These are phyloP conservation scores for Polymixis lichenea DNA, from an alignment of 2,888 invertebrate genomes.

Conservation along the genomic window DNA sequence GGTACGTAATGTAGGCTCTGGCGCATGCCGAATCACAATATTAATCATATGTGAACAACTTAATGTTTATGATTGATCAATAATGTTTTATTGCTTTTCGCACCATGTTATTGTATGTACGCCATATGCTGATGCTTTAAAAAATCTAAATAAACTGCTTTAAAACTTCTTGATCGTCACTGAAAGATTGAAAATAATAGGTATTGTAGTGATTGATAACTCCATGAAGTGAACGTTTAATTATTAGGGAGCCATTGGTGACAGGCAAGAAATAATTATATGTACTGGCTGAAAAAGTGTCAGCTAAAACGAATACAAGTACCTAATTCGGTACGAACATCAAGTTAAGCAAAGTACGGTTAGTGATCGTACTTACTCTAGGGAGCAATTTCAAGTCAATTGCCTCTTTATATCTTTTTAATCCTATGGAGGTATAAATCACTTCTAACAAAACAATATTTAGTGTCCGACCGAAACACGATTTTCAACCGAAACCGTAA, in stretches of 20 bases:
- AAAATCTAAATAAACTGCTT: background rate
- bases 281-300: background rate
- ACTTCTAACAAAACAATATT: background rate
- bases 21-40: background rate
- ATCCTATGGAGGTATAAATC: background rate
- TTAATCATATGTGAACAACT: background rate
- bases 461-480: too few species aligned
- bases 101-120: background rate
- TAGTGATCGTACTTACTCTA: background rate
- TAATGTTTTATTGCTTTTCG: background rate
- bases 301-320: background rate
- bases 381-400: background rate
- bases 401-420: background rate
- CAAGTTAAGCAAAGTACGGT: slow-evolving; percentile 7
- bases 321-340: background rate
- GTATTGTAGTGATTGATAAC: background rate
- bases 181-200: background rate
- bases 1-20: background rate
- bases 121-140: background rate
- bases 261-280: too few species aligned
- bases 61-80: background rate
- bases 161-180: slow-evolving; percentile 1
- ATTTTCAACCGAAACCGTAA: too few species aligned
- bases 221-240: background rate
- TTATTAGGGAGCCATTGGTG: background rate